Percentiles rank a stretch among this genome's conserved stretches.
These are phyloP conservation scores for Centruroides vittatus DNA, from an alignment of 1,140 invertebrate species.

Conservation along the genomic window DNA sequence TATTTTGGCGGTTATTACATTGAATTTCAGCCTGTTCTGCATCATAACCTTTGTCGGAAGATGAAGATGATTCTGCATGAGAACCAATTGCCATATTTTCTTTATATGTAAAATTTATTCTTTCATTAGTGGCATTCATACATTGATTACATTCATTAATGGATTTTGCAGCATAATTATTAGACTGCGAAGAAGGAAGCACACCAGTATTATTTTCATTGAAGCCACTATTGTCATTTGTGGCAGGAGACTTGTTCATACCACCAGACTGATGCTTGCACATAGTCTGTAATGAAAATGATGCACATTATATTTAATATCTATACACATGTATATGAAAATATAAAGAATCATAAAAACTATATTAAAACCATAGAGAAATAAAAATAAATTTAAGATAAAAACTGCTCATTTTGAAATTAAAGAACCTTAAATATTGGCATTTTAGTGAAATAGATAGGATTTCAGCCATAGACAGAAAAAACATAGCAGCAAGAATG, in stretches of 20 bases:
- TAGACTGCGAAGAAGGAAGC: conserved; percentile 6
- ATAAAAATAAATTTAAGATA: too few relatives aligned
- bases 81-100: neutral
- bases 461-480: too few relatives aligned
- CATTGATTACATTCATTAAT: neutral
- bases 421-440: too few relatives aligned
- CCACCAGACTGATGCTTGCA: conserved; percentile 16
- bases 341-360: too few relatives aligned
- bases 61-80: neutral
- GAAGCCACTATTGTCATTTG: conserved; percentile 2
- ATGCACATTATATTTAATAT: too few relatives aligned
- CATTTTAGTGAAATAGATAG: too few relatives aligned
- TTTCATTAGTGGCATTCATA: neutral
- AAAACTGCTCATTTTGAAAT: too few relatives aligned
- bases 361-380: too few relatives aligned
- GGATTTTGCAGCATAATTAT: neutral
- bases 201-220: conserved; percentile 1
- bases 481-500: too few relatives aligned
- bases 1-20: too few relatives aligned
- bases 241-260: conserved; percentile 9
- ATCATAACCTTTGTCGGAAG: neutral
- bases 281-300: conserved; percentile 6
- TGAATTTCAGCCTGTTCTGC: neutral
- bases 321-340: too few relatives aligned
- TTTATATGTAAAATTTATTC: neutral